phyloP scores from a whole-genome alignment of 2,888 invertebrate species.

The Rhodophaea formosa region DNA sequence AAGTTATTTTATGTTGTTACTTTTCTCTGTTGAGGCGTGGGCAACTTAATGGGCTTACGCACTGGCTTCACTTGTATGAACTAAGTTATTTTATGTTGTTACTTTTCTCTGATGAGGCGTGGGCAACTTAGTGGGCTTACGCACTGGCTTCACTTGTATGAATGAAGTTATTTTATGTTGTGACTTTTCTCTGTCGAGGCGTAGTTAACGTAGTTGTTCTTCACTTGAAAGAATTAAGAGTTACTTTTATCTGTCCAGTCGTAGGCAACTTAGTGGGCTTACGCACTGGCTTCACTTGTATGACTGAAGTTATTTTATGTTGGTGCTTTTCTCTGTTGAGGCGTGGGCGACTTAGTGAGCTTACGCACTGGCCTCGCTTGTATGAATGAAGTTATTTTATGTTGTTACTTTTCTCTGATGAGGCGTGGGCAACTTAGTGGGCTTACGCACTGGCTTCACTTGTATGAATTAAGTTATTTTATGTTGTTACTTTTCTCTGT shows the following conservation, averaged over 20 bases:
- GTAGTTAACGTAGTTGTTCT: constrained; percentile 39
- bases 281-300: too few relatives aligned
- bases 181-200: constrained; percentile 20
- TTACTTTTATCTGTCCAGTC: neutral
- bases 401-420: neutral
- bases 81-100: neutral
- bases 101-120: neutral
- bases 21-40: constrained; percentile 25
- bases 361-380: constrained; percentile 36
- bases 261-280: neutral
- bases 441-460: too few relatives aligned
- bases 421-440: neutral
- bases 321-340: constrained; percentile 20
- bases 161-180: too few relatives aligned
- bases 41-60: constrained; percentile 44
- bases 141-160: too few relatives aligned
- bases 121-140: too few relatives aligned
- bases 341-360: constrained; percentile 38
- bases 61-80: constrained; percentile 26
- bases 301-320: too few relatives aligned
- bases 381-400: neutral
- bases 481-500: too few relatives aligned
- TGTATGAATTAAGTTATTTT: too few relatives aligned
- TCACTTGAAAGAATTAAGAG: neutral
- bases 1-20: too few relatives aligned